Evolutionary conservation across 2,113 vertebrate genomes (phyloP).

Genomic region (Caracal caracal): DNA sequence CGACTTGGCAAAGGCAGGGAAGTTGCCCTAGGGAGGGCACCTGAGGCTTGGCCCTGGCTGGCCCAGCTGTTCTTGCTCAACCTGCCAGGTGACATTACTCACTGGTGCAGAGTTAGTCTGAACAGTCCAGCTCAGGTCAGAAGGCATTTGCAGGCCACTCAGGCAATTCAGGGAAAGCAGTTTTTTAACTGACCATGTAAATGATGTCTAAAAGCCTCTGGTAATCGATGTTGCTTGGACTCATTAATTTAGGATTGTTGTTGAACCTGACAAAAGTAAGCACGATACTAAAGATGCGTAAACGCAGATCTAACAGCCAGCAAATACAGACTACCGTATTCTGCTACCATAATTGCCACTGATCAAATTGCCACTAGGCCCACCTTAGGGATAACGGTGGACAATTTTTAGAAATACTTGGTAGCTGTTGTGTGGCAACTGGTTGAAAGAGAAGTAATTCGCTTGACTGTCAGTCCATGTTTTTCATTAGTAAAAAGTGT

Average conservation of each 20-base stretch:
- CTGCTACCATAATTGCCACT: neutral
- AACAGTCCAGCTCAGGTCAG: neutral
- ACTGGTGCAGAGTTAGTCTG: neutral
- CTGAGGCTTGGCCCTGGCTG: neutral
- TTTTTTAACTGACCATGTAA: constrained; percentile 8
- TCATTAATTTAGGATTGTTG: constrained; percentile 38
- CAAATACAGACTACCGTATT: neutral
- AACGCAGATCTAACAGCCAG: neutral
- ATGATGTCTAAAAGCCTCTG: neutral
- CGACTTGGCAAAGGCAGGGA: neutral
- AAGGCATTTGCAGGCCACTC: neutral
- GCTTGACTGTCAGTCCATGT: neutral
- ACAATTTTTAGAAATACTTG: neutral
- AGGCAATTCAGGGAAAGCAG: neutral
- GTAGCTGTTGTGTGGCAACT: neutral
- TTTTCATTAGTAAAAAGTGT: neutral
- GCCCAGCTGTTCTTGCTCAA: neutral
- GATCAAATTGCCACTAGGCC: neutral
- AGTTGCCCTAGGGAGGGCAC: neutral
- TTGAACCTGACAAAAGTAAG: constrained; percentile 1
- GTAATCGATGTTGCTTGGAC: neutral
- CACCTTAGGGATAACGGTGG: accelerated
- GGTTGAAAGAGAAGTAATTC: neutral
- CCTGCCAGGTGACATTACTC: neutral
- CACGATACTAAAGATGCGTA: neutral